phyloP scores from a whole-genome alignment of 2,113 vertebrate species.

The Pomatostomus ruficeps region DNA sequence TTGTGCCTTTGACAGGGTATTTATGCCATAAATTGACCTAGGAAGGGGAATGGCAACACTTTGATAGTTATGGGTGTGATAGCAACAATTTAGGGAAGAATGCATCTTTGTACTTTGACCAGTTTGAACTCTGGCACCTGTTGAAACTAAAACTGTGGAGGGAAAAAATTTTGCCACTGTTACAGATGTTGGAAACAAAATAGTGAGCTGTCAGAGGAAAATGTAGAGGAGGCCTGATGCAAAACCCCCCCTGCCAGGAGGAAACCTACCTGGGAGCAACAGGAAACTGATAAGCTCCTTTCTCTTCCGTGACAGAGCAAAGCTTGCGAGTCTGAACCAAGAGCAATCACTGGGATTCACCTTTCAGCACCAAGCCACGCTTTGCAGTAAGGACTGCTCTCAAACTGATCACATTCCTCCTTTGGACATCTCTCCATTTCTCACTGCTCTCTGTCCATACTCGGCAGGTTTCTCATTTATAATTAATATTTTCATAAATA shows the following conservation, averaged over 20 bases:
- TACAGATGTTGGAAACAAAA: slow-evolving; percentile 57
- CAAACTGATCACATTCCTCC: background rate
- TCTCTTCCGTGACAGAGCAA: background rate
- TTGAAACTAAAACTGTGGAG: slow-evolving; percentile 69
- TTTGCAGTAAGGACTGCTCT: background rate
- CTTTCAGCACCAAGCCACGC: background rate
- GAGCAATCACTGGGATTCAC: background rate
- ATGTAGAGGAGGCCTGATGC: background rate
- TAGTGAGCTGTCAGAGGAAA: slow-evolving; percentile 14
- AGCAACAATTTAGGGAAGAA: slow-evolving; percentile 61
- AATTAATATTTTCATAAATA: slow-evolving; percentile 40
- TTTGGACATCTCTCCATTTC: background rate
- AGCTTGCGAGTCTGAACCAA: background rate
- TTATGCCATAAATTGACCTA: slow-evolving; percentile 54
- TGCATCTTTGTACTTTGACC: slow-evolving; percentile 66
- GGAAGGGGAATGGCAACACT: slow-evolving; percentile 60
- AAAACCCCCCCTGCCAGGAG: background rate
- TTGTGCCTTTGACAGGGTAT: slow-evolving; percentile 67
- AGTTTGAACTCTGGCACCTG: slow-evolving; percentile 66
- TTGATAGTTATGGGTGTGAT: slow-evolving; percentile 57
- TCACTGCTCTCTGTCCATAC: background rate
- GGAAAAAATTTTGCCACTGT: slow-evolving; percentile 17
- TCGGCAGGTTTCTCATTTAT: background rate
- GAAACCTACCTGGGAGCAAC: slow-evolving; percentile 28
- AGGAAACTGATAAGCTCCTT: slow-evolving; percentile 30